Conservation (phyloP, 2,113 vertebrate genomes). For the Nymphicus hollandicus region DNA sequence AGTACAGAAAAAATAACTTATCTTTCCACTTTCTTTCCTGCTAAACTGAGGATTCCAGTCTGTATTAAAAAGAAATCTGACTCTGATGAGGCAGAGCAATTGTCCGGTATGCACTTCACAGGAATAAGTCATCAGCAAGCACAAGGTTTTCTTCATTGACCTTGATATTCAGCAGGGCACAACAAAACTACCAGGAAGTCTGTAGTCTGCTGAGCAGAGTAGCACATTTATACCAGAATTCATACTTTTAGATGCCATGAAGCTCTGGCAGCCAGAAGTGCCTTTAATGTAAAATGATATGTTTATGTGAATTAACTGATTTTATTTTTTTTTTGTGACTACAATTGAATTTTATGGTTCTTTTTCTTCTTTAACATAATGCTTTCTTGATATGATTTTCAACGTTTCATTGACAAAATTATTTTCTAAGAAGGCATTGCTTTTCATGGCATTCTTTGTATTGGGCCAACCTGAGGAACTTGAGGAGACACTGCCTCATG, state of each 20-base stretch:
- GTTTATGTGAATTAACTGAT: background rate
- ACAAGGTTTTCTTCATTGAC: background rate
- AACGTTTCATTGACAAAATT: background rate
- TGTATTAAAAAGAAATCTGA: background rate
- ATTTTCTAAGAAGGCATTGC: background rate
- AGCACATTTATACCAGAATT: background rate
- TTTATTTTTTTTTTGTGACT: background rate
- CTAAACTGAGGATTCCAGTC: background rate
- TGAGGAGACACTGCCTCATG: background rate
- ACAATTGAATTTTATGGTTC: background rate
- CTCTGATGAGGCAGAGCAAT: background rate
- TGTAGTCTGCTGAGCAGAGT: background rate
- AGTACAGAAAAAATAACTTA: background rate
- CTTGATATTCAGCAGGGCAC: background rate
- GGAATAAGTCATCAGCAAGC: background rate
- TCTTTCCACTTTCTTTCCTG: background rate
- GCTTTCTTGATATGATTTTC: background rate
- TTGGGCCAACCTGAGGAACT: background rate
- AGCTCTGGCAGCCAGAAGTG: background rate
- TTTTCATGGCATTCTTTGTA: background rate
- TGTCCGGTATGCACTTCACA: background rate
- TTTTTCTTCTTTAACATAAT: background rate
- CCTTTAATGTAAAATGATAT: background rate
- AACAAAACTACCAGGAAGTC: background rate
- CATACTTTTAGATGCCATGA: background rate